Conservation (phyloP, 2,888 invertebrate genomes). For the Eueremaeus valkanovi region DNA sequence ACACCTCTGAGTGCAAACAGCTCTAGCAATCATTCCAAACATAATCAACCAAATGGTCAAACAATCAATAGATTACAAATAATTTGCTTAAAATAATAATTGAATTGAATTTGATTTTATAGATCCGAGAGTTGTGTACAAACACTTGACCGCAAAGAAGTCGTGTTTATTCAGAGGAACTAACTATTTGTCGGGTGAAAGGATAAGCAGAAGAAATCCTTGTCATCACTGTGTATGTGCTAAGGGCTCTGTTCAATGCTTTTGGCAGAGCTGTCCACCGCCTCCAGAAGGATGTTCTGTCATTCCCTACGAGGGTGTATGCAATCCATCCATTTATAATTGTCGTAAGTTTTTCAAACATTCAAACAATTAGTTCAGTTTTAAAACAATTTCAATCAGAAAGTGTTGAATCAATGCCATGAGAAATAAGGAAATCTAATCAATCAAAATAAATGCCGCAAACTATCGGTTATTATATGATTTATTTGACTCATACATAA, state of each 20-base stretch:
- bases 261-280: slow-evolving; percentile 49
- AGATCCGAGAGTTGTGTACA: neutral
- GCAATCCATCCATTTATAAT: slow-evolving; percentile 49
- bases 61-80: neutral
- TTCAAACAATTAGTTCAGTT: too few relatives aligned
- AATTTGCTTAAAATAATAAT: neutral
- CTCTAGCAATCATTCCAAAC: neutral
- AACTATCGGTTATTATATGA: too few relatives aligned
- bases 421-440: too few relatives aligned
- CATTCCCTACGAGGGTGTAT: slow-evolving; percentile 47
- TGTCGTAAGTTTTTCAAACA: slow-evolving; percentile 48
- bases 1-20: neutral
- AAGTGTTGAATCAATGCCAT: too few relatives aligned
- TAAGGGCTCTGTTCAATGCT: slow-evolving; percentile 49
- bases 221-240: slow-evolving; percentile 50
- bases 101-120: neutral
- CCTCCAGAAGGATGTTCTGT: slow-evolving; percentile 49
- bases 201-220: slow-evolving; percentile 47
- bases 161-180: slow-evolving; percentile 51
- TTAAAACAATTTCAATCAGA: too few relatives aligned
- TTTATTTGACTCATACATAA: too few relatives aligned
- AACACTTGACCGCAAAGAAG: slow-evolving; percentile 9
- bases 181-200: slow-evolving; percentile 45
- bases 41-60: neutral
- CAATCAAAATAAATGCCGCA: too few relatives aligned